phyloP scores from a whole-genome alignment of 2,797 vertebrate genomes.

The Limosa lapponica region DNA sequence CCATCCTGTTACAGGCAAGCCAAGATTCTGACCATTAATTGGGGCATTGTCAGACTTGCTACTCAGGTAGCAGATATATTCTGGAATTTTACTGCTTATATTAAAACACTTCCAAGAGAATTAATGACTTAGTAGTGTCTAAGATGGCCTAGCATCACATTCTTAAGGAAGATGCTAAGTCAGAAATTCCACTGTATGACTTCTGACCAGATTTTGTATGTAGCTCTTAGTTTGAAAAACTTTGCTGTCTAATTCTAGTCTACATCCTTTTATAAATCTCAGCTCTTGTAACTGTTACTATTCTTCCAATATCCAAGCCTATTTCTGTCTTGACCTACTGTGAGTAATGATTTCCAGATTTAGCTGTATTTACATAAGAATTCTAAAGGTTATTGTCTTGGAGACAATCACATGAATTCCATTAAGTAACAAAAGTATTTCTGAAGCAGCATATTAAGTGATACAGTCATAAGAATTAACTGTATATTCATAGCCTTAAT shows the following conservation, averaged over 20 bases:
- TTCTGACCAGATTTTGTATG: not conserved
- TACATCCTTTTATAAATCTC: not conserved
- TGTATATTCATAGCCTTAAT: not conserved
- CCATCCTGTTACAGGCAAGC: not conserved
- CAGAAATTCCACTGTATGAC: not conserved
- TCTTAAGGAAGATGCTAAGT: not conserved
- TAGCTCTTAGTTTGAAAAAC: not conserved
- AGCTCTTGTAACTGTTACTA: not conserved
- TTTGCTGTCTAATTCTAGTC: not conserved
- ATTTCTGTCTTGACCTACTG: not conserved
- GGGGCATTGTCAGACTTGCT: not conserved
- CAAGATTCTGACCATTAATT: not conserved
- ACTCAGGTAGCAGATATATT: not conserved
- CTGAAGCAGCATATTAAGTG: not conserved
- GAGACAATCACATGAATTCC: not conserved
- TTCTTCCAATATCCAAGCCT: not conserved
- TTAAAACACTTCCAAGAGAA: not conserved
- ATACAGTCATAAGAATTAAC: not conserved
- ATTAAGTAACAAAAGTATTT: not conserved
- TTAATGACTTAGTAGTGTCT: not conserved
- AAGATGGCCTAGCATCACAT: not conserved
- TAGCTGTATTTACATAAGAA: not conserved
- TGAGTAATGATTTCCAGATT: constrained; percentile 6
- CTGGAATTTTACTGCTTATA: not conserved
- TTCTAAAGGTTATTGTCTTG: constrained; percentile 11